These are phyloP conservation scores for Origma solitaria DNA, from an alignment of 2,113 vertebrate species.

Conservation along the genomic window DNA sequence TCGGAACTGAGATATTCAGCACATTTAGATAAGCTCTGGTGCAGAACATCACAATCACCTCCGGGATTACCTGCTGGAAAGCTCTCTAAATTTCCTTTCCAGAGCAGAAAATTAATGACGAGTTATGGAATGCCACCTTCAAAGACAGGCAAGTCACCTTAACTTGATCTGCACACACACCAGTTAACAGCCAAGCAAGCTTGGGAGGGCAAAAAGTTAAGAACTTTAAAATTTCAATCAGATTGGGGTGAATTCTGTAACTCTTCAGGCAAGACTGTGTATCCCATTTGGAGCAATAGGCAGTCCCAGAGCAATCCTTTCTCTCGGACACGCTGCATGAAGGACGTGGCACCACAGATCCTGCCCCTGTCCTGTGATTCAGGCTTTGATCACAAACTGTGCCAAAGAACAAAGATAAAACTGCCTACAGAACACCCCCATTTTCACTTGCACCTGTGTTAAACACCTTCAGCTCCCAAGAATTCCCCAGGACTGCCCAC, in stretches of 20 bases:
- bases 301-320: neutral
- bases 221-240: neutral
- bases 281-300: neutral
- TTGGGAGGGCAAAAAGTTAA: neutral
- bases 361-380: neutral
- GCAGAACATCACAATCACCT: neutral
- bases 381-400: neutral
- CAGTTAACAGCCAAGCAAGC: neutral
- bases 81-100: neutral
- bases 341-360: neutral
- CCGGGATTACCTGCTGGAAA: neutral
- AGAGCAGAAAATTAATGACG: constrained; percentile 11
- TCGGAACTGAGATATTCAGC: neutral
- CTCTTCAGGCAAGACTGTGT: neutral
- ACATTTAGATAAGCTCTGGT: constrained; percentile 13
- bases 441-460: neutral
- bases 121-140: constrained; percentile 6
- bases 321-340: fast-evolving
- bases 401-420: neutral
- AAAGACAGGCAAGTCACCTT: neutral
- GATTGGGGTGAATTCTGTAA: neutral
- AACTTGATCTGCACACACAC: neutral
- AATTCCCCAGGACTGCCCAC: neutral
- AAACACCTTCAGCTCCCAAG: neutral
- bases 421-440: neutral